Base-by-base conservation (phyloP, 2,113 vertebrate species). In the Illadopsis cleaveri region DNA sequence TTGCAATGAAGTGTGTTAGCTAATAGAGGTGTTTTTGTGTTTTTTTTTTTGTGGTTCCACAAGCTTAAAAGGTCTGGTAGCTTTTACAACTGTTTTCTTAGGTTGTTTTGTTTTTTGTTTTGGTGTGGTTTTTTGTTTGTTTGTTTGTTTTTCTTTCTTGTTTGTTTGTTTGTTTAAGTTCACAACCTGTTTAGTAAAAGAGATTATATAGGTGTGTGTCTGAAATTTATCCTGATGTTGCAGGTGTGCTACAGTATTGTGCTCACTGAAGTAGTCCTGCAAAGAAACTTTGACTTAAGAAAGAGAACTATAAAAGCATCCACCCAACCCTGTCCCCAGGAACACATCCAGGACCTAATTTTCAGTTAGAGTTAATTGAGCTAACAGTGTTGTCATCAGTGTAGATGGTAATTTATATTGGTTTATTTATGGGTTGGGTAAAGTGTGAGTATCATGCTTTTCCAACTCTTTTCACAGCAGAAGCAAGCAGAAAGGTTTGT, bases 301-400 rank as follows among this genome's bases (percentile, higher is more conserved):
- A 69, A 77, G 35, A 40, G 12, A 82, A 47, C 42, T 68, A 23
- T 16, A 25, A 57, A 90, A 89, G 4, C 18, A 69, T 17, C 11
- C 4, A 9, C 51, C 5, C 48, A 71, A 19, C 30, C 12, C 4
- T 0, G 0, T 62, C 14, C 30, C 28, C 6, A 60, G 60, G 7
- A 82, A 40, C 21, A 15, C 3, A 33, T 10, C n/a, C 21, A 40
- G 53, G 30, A n/a, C 15, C 22, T 44, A 42, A 56, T 85, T 77
- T 81, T 84, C 25, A 22, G 13, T 31, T 68, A 11, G 7, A 10
- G 22, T 25, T 38, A 33, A 30, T 6, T 56, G 42, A 83, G 22
- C 20, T 40, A 48, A 24, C 5, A 5, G 14, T 61, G 3, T 10
- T 62, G 30, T 6, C 35, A 30, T 23, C 10, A 33, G 2, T 40